Evolutionary conservation across 1,140 invertebrate genomes (phyloP).

Genomic region (Magallana ariakensis): DNA sequence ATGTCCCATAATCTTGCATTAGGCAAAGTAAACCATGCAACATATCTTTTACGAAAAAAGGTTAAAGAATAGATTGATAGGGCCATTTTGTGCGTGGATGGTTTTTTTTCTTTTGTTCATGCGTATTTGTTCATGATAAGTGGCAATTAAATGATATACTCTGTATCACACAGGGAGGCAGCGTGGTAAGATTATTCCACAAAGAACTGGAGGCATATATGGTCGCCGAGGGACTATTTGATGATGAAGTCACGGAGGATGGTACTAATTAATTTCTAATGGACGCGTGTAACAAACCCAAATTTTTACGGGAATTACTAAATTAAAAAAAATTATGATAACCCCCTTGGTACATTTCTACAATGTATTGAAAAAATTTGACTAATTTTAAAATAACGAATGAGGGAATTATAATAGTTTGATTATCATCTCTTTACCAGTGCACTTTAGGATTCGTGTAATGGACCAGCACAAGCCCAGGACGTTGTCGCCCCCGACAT

Average conservation of each 20-base stretch:
- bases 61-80: neutral
- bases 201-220: conserved; percentile 79
- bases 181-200: conserved; percentile 77
- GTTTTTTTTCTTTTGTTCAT: neutral
- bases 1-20: neutral
- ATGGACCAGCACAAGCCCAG: conserved; percentile 79
- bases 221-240: conserved; percentile 79
- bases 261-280: conserved; percentile 65
- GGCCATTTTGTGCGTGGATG: neutral
- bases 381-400: neutral
- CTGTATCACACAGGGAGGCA: conserved; percentile 69
- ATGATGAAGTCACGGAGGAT: conserved; percentile 78
- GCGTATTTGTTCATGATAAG: conserved; percentile 1
- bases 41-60: neutral
- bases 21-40: neutral
- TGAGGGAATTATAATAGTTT: too few species aligned
- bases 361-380: neutral
- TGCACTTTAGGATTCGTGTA: conserved; percentile 79
- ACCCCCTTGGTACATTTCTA: neutral
- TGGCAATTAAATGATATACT: neutral
- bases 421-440: conserved; percentile 62
- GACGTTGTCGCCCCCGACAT: conserved; percentile 77
- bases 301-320: too few species aligned
- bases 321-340: too few species aligned
- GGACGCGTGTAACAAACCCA: neutral